phyloP scores from a whole-genome alignment of 1,140 invertebrate genomes.

The Drosophila tsacasi region DNA sequence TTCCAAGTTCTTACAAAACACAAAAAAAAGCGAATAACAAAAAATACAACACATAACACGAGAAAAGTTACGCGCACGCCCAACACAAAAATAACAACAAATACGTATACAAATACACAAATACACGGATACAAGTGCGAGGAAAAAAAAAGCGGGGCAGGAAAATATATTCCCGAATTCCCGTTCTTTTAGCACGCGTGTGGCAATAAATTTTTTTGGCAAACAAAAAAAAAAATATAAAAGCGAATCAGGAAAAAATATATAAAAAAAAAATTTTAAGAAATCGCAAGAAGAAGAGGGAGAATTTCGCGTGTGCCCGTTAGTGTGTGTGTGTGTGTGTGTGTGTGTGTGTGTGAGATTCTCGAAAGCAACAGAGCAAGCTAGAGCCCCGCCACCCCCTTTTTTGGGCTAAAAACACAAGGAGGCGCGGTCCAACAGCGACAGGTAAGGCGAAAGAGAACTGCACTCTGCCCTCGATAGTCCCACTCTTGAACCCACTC shows the following conservation, averaged over 20 bases:
- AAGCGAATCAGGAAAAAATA: constrained; percentile 18
- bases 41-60: constrained; percentile 52
- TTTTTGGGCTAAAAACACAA: constrained; percentile 41
- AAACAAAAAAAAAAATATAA: constrained; percentile 36
- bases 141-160: constrained; percentile 31
- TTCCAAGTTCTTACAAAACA: constrained; percentile 79
- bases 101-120: constrained; percentile 29
- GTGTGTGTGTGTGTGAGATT: constrained; percentile 25
- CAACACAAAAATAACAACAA: constrained; percentile 46
- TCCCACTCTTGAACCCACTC: neutral
- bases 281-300: constrained; percentile 39
- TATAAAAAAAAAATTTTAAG: constrained; percentile 40
- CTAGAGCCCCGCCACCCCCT: constrained; percentile 10
- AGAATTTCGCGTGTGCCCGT: constrained; percentile 12
- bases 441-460: constrained; percentile 53
- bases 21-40: constrained; percentile 41
- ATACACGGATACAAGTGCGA: constrained; percentile 21
- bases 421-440: constrained; percentile 73
- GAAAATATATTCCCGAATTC: constrained; percentile 55
- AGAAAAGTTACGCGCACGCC: constrained; percentile 69
- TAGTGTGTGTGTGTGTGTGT: neutral
- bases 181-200: constrained; percentile 69
- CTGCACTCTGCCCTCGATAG: neutral
- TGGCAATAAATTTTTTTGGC: constrained; percentile 73
- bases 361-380: constrained; percentile 43